Percentiles rank a stretch among this genome's conserved stretches.
Evolutionary conservation across 2,888 invertebrate genomes (phyloP).

Genomic region (Cryptophagus acutangulus): DNA sequence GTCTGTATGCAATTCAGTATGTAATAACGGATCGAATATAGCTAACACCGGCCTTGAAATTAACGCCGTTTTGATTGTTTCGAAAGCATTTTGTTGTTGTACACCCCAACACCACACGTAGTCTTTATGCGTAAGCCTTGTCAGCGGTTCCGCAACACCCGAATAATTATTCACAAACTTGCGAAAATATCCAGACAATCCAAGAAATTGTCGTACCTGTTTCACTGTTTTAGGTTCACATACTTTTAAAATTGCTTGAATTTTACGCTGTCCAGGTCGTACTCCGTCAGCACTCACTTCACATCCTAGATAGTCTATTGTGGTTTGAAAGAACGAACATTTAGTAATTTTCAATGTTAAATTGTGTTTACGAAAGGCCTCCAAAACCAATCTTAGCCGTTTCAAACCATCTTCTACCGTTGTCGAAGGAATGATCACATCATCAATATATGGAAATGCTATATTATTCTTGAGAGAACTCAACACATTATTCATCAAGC

Average conservation of each 20-base stretch:
- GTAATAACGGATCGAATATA: conserved; percentile 19
- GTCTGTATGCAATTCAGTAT: conserved; percentile 32
- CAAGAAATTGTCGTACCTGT: conserved; percentile 24
- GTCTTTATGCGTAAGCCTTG: conserved; percentile 18
- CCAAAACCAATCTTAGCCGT: conserved; percentile 12
- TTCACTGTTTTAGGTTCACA: conserved; percentile 26
- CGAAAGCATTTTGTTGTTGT: conserved; percentile 7
- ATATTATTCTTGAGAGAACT: conserved; percentile 2
- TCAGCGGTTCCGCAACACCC: conserved; percentile 21
- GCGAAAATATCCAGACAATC: conserved; percentile 25
- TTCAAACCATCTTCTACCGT: conserved; percentile 13
- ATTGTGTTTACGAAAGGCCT: conserved; percentile 9
- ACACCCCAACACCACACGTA: not conserved
- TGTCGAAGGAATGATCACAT: conserved; percentile 13
- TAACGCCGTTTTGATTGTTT: conserved; percentile 4
- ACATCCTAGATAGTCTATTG: conserved; percentile 16
- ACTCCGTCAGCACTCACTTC: conserved; percentile 13
- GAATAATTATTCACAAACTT: conserved; percentile 26
- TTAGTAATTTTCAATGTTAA: conserved; percentile 20
- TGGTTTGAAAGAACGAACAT: conserved; percentile 14
- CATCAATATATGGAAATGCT: conserved; percentile 16
- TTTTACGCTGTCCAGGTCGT: conserved; percentile 12
- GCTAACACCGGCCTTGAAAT: conserved; percentile 19
- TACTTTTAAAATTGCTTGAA: conserved; percentile 29
- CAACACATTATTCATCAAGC: conserved; percentile 18